These are phyloP conservation scores for Eleutherodactylus coqui DNA, from an alignment of 2,797 vertebrate genomes.

Conservation along the genomic window DNA sequence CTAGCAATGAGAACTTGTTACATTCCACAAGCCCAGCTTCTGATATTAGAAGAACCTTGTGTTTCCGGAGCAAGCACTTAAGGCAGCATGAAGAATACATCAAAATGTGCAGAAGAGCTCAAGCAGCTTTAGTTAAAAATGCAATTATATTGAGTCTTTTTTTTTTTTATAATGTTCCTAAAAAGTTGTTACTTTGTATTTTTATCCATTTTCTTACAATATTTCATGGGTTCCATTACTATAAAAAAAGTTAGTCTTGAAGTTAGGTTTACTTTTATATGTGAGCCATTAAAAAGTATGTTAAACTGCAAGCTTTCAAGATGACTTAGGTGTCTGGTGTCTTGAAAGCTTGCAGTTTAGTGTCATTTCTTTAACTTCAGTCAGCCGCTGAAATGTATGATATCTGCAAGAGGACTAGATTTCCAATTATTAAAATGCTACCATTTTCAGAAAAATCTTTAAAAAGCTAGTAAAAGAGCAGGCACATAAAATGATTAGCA, in stretches of 20 bases:
- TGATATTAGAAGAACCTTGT: not conserved
- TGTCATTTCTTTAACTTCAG: too few species aligned
- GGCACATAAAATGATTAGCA: not conserved
- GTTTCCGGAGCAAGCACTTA: not conserved
- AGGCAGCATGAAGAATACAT: constrained; percentile 4
- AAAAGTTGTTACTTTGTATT: not conserved
- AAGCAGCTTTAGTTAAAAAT: not conserved
- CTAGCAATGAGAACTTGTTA: not conserved
- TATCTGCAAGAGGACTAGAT: too few species aligned
- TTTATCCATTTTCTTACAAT: not conserved
- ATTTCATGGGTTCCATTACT: not conserved
- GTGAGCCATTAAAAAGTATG: too few species aligned
- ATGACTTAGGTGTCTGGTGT: too few species aligned
- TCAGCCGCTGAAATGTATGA: too few species aligned
- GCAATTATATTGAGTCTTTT: not conserved
- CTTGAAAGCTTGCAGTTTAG: too few species aligned
- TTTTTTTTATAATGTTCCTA: not conserved
- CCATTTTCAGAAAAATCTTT: not conserved
- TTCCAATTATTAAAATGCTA: not conserved
- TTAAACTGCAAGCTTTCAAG: too few species aligned
- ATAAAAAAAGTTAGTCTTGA: too few species aligned
- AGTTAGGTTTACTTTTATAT: too few species aligned
- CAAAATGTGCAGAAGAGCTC: not conserved
- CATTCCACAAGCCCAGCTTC: not conserved
- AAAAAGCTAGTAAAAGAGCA: constrained; percentile 8